Evolutionary conservation across 2,113 vertebrate genomes (phyloP).

Genomic region (Trochalopteron elliotii): DNA sequence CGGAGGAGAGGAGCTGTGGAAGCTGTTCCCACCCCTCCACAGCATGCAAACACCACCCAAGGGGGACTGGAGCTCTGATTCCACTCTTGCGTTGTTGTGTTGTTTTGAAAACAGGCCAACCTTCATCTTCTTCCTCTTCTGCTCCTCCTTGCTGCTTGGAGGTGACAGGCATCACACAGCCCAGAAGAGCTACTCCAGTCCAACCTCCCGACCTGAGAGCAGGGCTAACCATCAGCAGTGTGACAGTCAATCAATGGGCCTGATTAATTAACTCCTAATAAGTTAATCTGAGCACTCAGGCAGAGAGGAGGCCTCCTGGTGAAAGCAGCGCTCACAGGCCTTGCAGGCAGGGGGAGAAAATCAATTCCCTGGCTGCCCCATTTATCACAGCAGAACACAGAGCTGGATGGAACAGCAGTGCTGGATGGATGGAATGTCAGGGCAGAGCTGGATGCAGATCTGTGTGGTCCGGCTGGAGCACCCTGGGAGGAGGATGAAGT

Average conservation of each 20-base stretch:
- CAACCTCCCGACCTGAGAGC: neutral
- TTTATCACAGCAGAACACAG: slow-evolving; percentile 1
- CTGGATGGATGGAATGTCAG: neutral
- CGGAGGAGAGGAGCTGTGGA: neutral
- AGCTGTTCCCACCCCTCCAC: neutral
- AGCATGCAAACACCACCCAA: neutral
- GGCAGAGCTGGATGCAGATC: neutral
- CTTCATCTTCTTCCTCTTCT: neutral
- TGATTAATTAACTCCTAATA: slow-evolving; percentile 70
- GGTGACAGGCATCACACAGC: neutral
- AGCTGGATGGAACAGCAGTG: neutral
- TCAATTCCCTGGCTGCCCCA: slow-evolving; percentile 20
- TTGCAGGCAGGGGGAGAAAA: slow-evolving; percentile 16
- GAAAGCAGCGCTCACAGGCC: neutral
- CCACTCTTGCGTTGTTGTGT: neutral
- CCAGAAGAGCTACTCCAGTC: neutral
- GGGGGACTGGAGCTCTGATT: neutral
- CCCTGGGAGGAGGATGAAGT: neutral
- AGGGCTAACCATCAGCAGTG: neutral
- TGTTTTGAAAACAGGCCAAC: neutral
- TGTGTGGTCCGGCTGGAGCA: neutral
- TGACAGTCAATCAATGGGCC: slow-evolving; percentile 51
- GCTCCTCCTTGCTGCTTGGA: neutral
- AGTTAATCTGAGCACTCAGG: slow-evolving; percentile 48
- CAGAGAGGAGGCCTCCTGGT: slow-evolving; percentile 21